phyloP scores from a whole-genome alignment of 2,797 vertebrate species.

The Onychomys leucogaster region DNA sequence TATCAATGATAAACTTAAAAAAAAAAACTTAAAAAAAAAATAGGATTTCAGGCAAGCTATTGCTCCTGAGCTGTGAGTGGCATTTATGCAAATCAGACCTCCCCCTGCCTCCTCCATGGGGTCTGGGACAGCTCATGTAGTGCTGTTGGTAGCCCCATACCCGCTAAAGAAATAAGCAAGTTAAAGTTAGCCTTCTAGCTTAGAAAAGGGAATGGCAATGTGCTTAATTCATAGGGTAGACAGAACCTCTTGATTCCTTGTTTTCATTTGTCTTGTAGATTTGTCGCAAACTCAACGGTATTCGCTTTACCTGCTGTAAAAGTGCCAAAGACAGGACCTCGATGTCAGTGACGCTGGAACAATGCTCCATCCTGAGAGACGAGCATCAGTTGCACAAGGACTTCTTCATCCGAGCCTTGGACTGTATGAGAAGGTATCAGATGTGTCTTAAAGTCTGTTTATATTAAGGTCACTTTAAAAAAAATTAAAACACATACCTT shows the following conservation, averaged over 20 bases:
- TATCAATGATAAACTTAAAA: neutral
- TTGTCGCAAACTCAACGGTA: slow-evolving; percentile 96
- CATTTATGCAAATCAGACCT: fast-evolving
- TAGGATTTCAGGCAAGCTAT: no score
- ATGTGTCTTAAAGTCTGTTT: neutral
- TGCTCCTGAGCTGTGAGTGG: neutral
- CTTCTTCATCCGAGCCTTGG: slow-evolving; percentile 95
- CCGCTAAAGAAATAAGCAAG: neutral
- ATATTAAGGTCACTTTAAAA: neutral
- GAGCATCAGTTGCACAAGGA: slow-evolving; percentile 98
- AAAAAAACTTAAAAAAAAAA: no score
- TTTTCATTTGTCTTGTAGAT: slow-evolving; percentile 89
- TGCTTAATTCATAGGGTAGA: neutral
- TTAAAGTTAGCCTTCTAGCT: neutral
- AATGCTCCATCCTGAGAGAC: slow-evolving; percentile 96
- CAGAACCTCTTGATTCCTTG: fast-evolving
- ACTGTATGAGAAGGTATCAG: slow-evolving; percentile 98
- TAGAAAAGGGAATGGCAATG: neutral
- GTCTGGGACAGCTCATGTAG: no score
- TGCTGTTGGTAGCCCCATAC: neutral
- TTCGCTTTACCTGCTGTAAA: slow-evolving; percentile 99
- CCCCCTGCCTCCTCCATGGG: neutral
- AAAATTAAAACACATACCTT: fast-evolving
- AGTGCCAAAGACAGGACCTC: slow-evolving; percentile 99
- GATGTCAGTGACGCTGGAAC: slow-evolving; percentile 98